phyloP scores from a whole-genome alignment of 2,888 invertebrate genomes.

The Blastobasis adustella region DNA sequence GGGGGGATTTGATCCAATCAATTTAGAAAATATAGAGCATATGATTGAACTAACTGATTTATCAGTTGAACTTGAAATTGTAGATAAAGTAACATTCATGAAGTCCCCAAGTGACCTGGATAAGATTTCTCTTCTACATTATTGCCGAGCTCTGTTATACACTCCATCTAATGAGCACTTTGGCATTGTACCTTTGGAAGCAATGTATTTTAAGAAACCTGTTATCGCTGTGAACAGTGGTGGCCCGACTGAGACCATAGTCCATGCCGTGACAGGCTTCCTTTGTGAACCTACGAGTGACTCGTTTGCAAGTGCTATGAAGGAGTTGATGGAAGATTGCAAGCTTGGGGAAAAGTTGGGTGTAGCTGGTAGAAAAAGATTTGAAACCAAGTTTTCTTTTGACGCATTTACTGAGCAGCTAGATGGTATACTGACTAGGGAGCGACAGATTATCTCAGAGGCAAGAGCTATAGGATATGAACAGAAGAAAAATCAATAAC shows the following conservation, averaged over 20 bases:
- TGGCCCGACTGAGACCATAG: slow-evolving; percentile 95
- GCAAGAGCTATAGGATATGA: slow-evolving; percentile 55
- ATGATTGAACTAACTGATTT: slow-evolving; percentile 83
- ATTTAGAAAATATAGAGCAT: slow-evolving; percentile 90
- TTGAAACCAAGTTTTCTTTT: slow-evolving; percentile 88
- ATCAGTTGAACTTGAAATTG: slow-evolving; percentile 77
- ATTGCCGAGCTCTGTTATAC: slow-evolving; percentile 89
- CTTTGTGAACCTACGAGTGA: slow-evolving; percentile 81
- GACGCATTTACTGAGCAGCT: slow-evolving; percentile 83
- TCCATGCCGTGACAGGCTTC: slow-evolving; percentile 86
- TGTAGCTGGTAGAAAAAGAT: slow-evolving; percentile 81
- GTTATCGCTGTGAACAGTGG: slow-evolving; percentile 97
- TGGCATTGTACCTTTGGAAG: slow-evolving; percentile 99
- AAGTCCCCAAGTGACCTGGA: slow-evolving; percentile 90
- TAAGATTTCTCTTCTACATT: slow-evolving; percentile 87
- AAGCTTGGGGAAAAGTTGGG: slow-evolving; percentile 81
- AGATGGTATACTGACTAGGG: slow-evolving; percentile 68
- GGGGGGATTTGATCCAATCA: slow-evolving; percentile 95
- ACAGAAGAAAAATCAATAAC: slow-evolving; percentile 58
- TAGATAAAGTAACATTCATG: slow-evolving; percentile 86
- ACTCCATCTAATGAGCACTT: slow-evolving; percentile 99
- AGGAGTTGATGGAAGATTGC: slow-evolving; percentile 77
- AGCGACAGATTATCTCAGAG: slow-evolving; percentile 58
- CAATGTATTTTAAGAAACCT: slow-evolving; percentile 95
- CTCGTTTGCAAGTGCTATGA: slow-evolving; percentile 87